Conservation (phyloP, 1,140 invertebrate species). For the Leptopilina clavipes region DNA sequence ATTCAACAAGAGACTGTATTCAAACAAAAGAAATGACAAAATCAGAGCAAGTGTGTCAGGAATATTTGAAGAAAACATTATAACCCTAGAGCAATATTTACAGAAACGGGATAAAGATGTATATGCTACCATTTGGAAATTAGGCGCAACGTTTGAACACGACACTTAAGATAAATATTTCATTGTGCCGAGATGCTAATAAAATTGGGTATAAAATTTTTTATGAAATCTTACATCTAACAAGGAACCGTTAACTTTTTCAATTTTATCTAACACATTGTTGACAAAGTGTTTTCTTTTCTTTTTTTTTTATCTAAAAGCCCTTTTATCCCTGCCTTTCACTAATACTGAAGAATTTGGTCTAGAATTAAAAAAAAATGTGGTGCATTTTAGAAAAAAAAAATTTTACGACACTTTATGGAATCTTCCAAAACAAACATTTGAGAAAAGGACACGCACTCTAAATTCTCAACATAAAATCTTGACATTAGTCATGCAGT, state of each 20-base stretch:
- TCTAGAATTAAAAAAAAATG: not conserved
- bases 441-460: not conserved
- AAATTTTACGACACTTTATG: not conserved
- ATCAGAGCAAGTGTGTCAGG: too few species aligned
- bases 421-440: too few species aligned
- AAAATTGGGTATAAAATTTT: too few species aligned
- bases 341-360: not conserved
- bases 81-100: too few species aligned
- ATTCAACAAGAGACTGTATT: too few species aligned
- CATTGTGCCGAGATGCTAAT: too few species aligned
- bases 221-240: not conserved
- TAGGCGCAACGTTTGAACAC: not conserved
- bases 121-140: too few species aligned
- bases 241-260: not conserved
- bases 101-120: too few species aligned
- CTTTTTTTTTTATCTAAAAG: not conserved
- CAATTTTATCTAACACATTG: not conserved
- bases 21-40: too few species aligned
- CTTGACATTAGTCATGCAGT: not conserved
- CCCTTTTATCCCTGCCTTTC: not conserved
- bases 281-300: too few species aligned
- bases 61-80: too few species aligned
- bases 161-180: slow-evolving; percentile 1
- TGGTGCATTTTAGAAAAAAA: not conserved
- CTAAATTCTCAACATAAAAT: not conserved